Conservation (phyloP, 2,113 vertebrate species). For the Xiphorhynchus elegans region DNA sequence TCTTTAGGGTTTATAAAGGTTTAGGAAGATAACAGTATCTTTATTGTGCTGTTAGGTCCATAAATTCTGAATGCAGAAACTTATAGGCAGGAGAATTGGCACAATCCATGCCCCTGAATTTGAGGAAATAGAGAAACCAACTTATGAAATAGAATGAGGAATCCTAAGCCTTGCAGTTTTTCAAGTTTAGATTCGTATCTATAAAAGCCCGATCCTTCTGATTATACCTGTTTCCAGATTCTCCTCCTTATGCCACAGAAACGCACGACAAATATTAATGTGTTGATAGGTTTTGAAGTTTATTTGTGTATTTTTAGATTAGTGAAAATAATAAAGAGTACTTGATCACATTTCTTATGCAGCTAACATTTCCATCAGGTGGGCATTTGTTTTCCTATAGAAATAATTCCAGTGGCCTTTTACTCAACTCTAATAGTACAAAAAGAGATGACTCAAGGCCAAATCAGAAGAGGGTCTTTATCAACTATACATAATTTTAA, state of each 20-base stretch:
- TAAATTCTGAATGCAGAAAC: neutral
- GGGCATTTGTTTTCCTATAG: neutral
- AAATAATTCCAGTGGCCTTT: neutral
- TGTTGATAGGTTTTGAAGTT: neutral
- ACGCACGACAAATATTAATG: neutral
- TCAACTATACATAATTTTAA: neutral
- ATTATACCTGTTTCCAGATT: neutral
- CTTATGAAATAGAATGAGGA: neutral
- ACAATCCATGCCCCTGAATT: neutral
- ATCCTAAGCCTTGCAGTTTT: neutral
- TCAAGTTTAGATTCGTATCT: neutral
- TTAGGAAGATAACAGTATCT: neutral
- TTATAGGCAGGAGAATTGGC: neutral
- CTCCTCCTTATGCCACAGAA: neutral
- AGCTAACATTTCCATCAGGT: neutral
- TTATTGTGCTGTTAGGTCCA: neutral
- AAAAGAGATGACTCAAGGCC: neutral
- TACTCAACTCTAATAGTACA: neutral
- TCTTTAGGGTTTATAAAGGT: neutral
- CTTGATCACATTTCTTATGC: neutral
- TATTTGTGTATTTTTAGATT: neutral
- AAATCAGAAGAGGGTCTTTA: neutral
- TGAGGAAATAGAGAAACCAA: neutral
- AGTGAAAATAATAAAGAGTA: neutral
- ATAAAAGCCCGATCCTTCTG: neutral